A percentile compares a stretch with the other conserved stretches of the same genome.
These are phyloP conservation scores for Pseudeuparius sepicola DNA, from an alignment of 2,888 invertebrate species.

Conservation along the genomic window DNA sequence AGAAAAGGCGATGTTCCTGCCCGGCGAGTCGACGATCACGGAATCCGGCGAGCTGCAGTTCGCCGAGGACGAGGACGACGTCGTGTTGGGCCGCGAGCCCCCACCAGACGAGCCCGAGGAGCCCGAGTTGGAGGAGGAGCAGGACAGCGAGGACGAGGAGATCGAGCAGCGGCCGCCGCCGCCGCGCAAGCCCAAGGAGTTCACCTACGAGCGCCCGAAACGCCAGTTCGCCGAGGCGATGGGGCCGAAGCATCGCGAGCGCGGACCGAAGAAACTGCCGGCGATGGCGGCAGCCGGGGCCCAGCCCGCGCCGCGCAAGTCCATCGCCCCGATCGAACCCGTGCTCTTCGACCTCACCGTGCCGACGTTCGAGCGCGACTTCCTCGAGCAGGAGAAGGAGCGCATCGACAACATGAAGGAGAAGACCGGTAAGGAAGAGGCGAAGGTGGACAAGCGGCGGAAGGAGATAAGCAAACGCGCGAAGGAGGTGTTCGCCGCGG, in stretches of 20 bases:
- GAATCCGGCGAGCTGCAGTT: conserved; percentile 37
- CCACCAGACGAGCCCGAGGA: conserved; percentile 26
- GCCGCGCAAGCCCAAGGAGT: conserved; percentile 29
- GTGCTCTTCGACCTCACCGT: conserved; percentile 29
- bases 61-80: conserved; percentile 39
- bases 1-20: conserved; percentile 39
- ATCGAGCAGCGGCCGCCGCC: conserved; percentile 26
- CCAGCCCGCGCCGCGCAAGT: conserved; percentile 8
- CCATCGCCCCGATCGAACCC: conserved; percentile 12
- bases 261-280: conserved; percentile 28
- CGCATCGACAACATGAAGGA: conserved; percentile 34
- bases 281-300: conserved; percentile 15
- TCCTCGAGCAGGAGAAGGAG: conserved; percentile 35
- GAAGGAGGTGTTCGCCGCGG: conserved; percentile 30
- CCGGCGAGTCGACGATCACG: conserved; percentile 37
- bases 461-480: conserved; percentile 32
- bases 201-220: conserved; percentile 36
- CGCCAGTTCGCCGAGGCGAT: conserved; percentile 32
- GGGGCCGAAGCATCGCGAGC: conserved; percentile 35
- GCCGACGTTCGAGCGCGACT: conserved; percentile 34
- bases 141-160: conserved; percentile 27
- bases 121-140: conserved; percentile 25
- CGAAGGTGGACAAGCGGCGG: conserved; percentile 33
- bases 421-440: conserved; percentile 35
- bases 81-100: conserved; percentile 31